Base-by-base conservation (phyloP, 2,888 invertebrate genomes). In the Nomada goodeniana region DNA sequence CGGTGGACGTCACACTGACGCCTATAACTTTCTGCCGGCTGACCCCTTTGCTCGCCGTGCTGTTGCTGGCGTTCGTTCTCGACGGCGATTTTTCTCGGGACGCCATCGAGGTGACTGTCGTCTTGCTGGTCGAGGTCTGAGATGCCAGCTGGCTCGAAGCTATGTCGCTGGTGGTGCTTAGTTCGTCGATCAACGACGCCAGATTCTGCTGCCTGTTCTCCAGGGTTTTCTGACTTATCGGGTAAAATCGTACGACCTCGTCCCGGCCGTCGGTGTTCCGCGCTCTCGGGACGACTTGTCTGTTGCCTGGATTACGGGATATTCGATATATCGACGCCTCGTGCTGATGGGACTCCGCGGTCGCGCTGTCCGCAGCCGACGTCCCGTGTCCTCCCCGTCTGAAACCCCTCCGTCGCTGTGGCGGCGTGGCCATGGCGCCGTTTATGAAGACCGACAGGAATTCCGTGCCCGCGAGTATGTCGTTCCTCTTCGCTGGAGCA, bases 1-100 rank as follows among this genome's bases (percentile, higher is more conserved):
- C 95, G 10, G 95, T 95, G 11, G 96, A 96, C 9, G 95, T 95
- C 75, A 96, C 95, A 89, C 96, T 94, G 60, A 96, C 95, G 53
- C 93, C 95, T 93, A 90, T 95, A 86, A 90, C 92, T 84, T 94
- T 93, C 80, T 92, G 89, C 15, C 84, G 80, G 55, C 85, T 76
- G 64, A 85, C 63, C 15, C 55, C 53, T 53, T 68, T 84, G 65
- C 68, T 80, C 29, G 64, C 23, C 13, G 76, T 36, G 23, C 36
- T 63, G 13, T 47, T 53, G 52, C 83, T 90, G 0, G 69, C 65
- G 81, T 89, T 91, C 2, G 76, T 69, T 69, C 76, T 87, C 36
- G 36, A 65, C 50, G 81, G 74, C 36, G 69, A 60, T 26, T 44
- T 70, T 10, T 81, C 78, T 18, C 20, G 64, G 0, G 74, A 18